These are phyloP conservation scores for Chaetogeoica ovagalla DNA, from an alignment of 2,888 invertebrate genomes.

Conservation along the genomic window DNA sequence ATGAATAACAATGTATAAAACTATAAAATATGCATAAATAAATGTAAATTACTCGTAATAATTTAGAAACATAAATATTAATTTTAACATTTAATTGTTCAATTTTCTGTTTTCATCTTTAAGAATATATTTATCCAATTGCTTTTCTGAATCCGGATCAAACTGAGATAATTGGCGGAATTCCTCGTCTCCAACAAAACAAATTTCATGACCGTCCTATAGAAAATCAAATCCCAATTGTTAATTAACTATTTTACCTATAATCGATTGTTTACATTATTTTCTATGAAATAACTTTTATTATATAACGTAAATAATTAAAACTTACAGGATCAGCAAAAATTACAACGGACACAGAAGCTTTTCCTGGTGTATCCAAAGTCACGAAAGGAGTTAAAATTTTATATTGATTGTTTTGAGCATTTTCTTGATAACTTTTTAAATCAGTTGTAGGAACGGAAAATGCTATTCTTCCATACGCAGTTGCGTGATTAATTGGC, in stretches of 20 bases:
- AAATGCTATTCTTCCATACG: constrained; percentile 95
- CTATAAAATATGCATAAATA: constrained; percentile 2
- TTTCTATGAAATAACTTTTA: not conserved
- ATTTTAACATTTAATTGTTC: constrained; percentile 18
- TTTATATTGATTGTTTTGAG: constrained; percentile 71
- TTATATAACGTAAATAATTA: not conserved
- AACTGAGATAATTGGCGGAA: constrained; percentile 84
- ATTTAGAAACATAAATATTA: not conserved
- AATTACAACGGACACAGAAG: constrained; percentile 93
- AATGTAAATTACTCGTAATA: not conserved
- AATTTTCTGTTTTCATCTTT: constrained; percentile 56
- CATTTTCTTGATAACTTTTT: constrained; percentile 72
- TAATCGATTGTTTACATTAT: not conserved
- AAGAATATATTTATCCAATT: constrained; percentile 74
- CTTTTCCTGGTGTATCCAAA: constrained; percentile 96
- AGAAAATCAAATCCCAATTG: constrained; percentile 56
- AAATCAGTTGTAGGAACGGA: constrained; percentile 80
- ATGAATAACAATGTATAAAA: constrained; percentile 19
- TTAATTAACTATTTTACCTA: constrained; percentile 7
- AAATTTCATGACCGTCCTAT: constrained; percentile 94
- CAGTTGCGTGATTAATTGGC: constrained; percentile 79
- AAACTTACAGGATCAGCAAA: constrained; percentile 82
- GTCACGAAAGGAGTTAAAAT: constrained; percentile 87
- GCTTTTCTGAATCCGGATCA: constrained; percentile 80
- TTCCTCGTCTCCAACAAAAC: constrained; percentile 96